phyloP scores from a whole-genome alignment of 2,797 vertebrate genomes.

The Sphenopsis melanotis region DNA sequence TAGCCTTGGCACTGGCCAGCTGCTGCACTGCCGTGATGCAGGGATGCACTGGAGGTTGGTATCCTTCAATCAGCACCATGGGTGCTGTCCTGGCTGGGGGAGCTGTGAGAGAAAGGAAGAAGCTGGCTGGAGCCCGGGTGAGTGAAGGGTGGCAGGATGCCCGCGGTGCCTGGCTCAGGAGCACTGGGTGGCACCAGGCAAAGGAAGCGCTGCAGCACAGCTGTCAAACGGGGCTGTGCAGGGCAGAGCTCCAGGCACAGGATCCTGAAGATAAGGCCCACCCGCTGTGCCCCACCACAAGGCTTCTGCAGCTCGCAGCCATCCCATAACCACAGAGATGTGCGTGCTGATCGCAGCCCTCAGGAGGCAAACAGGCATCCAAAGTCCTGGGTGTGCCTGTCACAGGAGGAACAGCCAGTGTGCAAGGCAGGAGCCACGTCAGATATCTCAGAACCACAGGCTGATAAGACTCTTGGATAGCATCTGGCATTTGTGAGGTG shows the following conservation, averaged over 20 bases:
- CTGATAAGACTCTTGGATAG: neutral
- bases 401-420: neutral
- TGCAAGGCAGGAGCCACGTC: accelerated
- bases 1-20: neutral
- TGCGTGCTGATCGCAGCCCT: neutral
- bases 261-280: neutral
- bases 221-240: neutral
- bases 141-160: neutral
- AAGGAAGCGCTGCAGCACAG: neutral
- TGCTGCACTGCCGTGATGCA: neutral
- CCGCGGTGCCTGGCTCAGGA: neutral
- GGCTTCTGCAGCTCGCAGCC: neutral
- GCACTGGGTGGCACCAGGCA: neutral
- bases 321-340: neutral
- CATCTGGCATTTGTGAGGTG: neutral
- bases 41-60: neutral
- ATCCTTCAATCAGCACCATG: accelerated
- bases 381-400: neutral
- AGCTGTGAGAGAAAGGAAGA: neutral
- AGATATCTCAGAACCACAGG: neutral
- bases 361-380: neutral
- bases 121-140: accelerated
- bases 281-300: neutral
- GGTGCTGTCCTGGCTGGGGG: neutral
- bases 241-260: neutral